Evolutionary conservation across 2,797 vertebrate species (phyloP).

Genomic region (Acanthurus tractus): DNA sequence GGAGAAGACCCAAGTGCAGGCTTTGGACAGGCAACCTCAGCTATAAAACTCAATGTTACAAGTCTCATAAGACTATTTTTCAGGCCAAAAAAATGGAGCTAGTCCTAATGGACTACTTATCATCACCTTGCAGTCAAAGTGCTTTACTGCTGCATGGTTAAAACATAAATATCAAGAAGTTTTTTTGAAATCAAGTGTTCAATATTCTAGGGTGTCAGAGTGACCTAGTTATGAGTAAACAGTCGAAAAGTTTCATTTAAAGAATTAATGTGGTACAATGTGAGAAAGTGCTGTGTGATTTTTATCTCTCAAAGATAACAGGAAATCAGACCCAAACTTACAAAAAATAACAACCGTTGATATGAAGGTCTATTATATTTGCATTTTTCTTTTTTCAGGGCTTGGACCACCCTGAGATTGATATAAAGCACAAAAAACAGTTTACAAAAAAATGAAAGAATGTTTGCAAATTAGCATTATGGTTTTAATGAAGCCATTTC

Average conservation of each 20-base stretch:
- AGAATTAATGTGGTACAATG: background rate
- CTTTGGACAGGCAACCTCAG: slow-evolving; percentile 13
- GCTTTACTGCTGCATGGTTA: too few relatives aligned
- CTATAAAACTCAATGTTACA: slow-evolving; percentile 23
- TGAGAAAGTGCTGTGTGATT: too few relatives aligned
- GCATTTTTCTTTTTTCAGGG: background rate
- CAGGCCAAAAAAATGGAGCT: slow-evolving; percentile 20
- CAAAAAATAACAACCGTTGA: background rate
- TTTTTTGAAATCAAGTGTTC: too few relatives aligned
- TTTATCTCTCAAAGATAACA: background rate
- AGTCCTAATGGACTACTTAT: slow-evolving; percentile 3
- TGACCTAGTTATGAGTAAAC: background rate
- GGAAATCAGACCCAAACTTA: background rate
- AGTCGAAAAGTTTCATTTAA: background rate
- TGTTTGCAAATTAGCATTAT: background rate
- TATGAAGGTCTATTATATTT: background rate
- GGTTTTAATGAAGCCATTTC: background rate
- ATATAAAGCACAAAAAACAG: background rate
- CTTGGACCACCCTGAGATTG: background rate
- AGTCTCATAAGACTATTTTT: slow-evolving; percentile 9
- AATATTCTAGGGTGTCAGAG: too few relatives aligned
- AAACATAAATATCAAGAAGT: too few relatives aligned
- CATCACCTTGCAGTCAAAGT: too few relatives aligned
- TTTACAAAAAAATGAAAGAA: background rate
- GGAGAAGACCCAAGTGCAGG: slow-evolving; percentile 37